Evolutionary conservation across 2,797 vertebrate genomes (phyloP).

Genomic region (Cryptoblepharus egeriae): DNA sequence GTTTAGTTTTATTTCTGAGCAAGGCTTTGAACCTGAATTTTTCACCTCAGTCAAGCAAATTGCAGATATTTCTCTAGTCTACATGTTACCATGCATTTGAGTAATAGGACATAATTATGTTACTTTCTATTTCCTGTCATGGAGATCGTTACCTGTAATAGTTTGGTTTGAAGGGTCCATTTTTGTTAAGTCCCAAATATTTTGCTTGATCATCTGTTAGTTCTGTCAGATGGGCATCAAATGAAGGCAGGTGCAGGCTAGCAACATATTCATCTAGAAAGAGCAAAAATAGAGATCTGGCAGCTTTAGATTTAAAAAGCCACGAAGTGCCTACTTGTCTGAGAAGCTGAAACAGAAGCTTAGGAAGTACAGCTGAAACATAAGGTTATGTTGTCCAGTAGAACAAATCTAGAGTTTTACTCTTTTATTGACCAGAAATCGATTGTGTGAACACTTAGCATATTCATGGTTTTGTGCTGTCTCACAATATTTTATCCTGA

Average conservation of each 20-base stretch:
- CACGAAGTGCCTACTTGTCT: background rate
- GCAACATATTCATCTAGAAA: conserved; percentile 94
- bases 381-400: background rate
- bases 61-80: background rate
- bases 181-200: conserved; percentile 96
- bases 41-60: background rate
- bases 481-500: background rate
- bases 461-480: background rate
- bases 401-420: background rate
- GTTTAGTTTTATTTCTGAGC: background rate
- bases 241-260: conserved; percentile 93
- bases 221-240: conserved; percentile 94
- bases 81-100: background rate
- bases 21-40: background rate
- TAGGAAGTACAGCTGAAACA: background rate
- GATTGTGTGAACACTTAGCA: background rate
- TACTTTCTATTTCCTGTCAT: background rate
- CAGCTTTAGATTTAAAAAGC: background rate
- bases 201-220: conserved; percentile 94
- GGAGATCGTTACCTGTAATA: conserved; percentile 89
- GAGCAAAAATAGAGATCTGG: background rate
- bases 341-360: background rate
- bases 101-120: background rate
- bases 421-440: background rate
- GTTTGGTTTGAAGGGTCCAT: conserved; percentile 96